phyloP scores from a whole-genome alignment of 2,888 invertebrate genomes.

The Apamea crenata region DNA sequence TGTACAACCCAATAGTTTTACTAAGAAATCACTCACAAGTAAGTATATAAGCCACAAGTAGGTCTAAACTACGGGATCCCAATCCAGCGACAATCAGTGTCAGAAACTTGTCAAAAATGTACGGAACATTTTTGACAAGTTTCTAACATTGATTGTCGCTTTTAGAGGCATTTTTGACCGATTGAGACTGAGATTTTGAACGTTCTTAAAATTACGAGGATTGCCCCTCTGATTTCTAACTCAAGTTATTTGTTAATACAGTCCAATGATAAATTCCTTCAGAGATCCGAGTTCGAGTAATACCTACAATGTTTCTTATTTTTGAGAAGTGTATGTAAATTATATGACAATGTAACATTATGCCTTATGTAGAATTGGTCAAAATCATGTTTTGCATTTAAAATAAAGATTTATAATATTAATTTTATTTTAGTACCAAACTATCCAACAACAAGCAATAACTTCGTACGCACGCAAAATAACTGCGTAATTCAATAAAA shows the following conservation, averaged over 20 bases:
- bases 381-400: neutral
- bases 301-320: conserved; percentile 1
- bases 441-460: neutral
- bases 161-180: no score
- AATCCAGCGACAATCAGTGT: neutral
- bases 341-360: neutral
- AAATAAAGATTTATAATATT: neutral
- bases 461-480: conserved; percentile 3
- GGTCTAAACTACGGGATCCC: neutral
- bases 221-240: neutral
- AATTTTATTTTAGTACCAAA: neutral
- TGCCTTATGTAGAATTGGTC: neutral
- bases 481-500: conserved; percentile 23
- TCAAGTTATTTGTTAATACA: conserved; percentile 1
- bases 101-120: neutral
- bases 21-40: neutral
- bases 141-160: no score
- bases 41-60: neutral
- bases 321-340: neutral
- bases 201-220: no score
- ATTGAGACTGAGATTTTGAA: no score
- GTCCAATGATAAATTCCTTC: conserved; percentile 2
- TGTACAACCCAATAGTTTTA: neutral
- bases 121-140: no score
- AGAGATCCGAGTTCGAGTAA: neutral